Evolutionary conservation across 2,113 vertebrate species (phyloP).

Genomic region (Antechinus flavipes): DNA sequence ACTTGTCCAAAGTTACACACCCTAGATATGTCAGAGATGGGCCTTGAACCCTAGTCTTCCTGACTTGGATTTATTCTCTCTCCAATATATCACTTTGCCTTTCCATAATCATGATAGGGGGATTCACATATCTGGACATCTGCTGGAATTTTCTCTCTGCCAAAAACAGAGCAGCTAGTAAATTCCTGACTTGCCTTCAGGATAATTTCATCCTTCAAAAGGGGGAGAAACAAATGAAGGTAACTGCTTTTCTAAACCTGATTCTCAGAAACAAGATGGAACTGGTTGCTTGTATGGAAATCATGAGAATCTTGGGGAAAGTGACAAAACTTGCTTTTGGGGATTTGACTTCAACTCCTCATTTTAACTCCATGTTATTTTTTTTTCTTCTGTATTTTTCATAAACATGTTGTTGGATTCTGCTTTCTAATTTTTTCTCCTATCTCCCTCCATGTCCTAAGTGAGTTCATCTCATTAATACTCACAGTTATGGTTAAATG

Average conservation of each 20-base stretch:
- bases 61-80: not conserved
- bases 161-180: not conserved
- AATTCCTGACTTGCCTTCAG: not conserved
- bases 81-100: not conserved
- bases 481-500: not conserved
- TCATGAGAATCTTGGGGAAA: not conserved
- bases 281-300: not conserved
- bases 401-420: not conserved
- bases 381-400: not conserved
- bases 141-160: not conserved
- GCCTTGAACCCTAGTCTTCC: not conserved
- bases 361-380: not conserved
- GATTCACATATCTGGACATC: not conserved
- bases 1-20: not conserved
- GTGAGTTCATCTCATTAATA: not conserved
- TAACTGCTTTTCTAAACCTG: not conserved
- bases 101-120: not conserved
- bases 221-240: not conserved
- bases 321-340: not conserved
- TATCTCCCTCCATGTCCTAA: not conserved
- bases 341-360: not conserved
- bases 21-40: not conserved
- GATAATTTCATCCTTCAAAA: not conserved
- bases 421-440: not conserved
- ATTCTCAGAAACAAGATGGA: not conserved